A percentile compares a stretch with the other conserved stretches of the same genome.
Conservation (phyloP, 1,140 invertebrate genomes). For the Samia ricini region DNA sequence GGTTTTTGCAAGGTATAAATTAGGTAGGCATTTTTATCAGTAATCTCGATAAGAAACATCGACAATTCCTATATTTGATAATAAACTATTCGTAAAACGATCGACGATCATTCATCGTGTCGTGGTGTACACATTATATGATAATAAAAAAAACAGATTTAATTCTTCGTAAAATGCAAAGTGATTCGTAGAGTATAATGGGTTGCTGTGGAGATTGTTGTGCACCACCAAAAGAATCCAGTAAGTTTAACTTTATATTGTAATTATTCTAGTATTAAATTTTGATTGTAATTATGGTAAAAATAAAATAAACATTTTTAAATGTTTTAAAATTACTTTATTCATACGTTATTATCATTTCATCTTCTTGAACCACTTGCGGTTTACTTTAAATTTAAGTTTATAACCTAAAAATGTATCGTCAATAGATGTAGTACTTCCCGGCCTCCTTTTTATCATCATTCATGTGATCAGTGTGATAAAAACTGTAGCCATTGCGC, state of each 20-base stretch:
- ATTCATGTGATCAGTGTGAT: neutral
- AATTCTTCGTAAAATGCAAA: neutral
- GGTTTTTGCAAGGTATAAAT: neutral
- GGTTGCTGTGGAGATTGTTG: constrained; percentile 48
- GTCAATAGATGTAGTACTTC: too few relatives aligned
- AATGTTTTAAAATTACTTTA: too few relatives aligned
- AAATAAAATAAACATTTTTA: too few relatives aligned
- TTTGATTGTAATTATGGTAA: too few relatives aligned
- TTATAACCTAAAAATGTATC: too few relatives aligned
- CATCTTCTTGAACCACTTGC: too few relatives aligned
- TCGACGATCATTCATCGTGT: neutral
- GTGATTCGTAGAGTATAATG: constrained; percentile 30
- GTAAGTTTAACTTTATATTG: constrained; percentile 37
- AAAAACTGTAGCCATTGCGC: neutral
- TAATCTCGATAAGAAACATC: neutral
- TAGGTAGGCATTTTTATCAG: neutral
- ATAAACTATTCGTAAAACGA: neutral
- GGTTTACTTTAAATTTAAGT: too few relatives aligned
- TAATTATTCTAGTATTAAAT: too few relatives aligned
- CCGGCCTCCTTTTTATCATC: too few relatives aligned
- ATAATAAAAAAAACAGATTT: neutral
- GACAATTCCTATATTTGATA: neutral
- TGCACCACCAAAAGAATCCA: constrained; percentile 51
- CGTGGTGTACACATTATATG: neutral
- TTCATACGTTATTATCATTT: too few relatives aligned